Percentiles rank a stretch among this genome's conserved stretches.
These are phyloP conservation scores for Erpornis zantholeuca DNA, from an alignment of 2,113 vertebrate species.

Conservation along the genomic window DNA sequence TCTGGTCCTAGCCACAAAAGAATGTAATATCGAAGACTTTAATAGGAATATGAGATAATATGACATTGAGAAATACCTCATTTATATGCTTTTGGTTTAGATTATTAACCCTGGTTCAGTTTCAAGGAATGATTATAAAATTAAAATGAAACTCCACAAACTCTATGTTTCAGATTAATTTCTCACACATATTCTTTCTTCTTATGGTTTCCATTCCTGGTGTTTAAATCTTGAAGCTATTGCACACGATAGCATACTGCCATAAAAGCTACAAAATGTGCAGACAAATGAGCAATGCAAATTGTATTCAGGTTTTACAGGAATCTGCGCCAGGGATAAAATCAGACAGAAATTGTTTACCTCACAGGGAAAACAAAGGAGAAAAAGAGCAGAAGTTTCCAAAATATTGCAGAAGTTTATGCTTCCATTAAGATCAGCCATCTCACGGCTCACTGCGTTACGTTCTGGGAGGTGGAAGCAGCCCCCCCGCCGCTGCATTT, in stretches of 20 bases:
- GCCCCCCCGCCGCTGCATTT: neutral
- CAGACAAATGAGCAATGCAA: conserved; percentile 43
- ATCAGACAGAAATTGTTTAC: neutral
- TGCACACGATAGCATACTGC: neutral
- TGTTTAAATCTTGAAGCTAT: conserved; percentile 29
- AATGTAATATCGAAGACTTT: neutral
- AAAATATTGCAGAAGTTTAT: neutral
- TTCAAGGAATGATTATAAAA: conserved; percentile 12
- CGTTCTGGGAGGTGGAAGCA: neutral
- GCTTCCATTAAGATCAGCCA: neutral
- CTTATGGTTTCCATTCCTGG: conserved; percentile 6
- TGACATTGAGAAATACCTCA: neutral
- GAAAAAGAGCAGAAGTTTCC: neutral
- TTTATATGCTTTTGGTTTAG: neutral
- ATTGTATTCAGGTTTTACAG: conserved; percentile 11
- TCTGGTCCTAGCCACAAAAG: conserved; percentile 17
- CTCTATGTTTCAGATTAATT: neutral
- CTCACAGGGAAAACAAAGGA: neutral
- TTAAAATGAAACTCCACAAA: neutral
- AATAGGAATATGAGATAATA: neutral
- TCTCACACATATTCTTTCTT: neutral
- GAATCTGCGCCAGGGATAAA: neutral
- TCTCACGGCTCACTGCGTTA: neutral
- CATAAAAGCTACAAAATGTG: conserved; percentile 19
- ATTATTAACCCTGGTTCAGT: neutral